Evolutionary conservation across 2,888 invertebrate genomes (phyloP).

Genomic region (Volucella inflata): DNA sequence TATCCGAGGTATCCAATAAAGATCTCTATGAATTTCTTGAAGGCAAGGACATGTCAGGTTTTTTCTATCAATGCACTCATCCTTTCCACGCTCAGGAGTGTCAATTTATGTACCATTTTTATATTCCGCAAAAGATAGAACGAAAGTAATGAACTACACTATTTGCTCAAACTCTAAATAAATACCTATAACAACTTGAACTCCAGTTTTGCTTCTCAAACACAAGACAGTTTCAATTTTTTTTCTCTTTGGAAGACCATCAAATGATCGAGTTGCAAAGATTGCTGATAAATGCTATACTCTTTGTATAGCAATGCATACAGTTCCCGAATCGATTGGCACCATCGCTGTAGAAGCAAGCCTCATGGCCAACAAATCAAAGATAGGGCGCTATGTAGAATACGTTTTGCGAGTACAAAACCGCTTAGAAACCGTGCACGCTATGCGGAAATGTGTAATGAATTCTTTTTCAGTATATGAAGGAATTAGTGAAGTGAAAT

Average conservation of each 20-base stretch:
- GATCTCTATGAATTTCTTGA: too few relatives aligned
- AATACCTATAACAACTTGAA: conserved; percentile 10
- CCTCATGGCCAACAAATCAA: too few relatives aligned
- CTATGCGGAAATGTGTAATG: neutral
- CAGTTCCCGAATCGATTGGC: neutral
- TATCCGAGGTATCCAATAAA: too few relatives aligned
- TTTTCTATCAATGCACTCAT: too few relatives aligned
- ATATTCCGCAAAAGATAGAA: too few relatives aligned
- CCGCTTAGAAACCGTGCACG: neutral
- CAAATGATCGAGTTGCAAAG: conserved; percentile 6
- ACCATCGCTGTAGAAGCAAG: too few relatives aligned
- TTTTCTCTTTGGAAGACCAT: neutral
- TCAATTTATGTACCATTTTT: too few relatives aligned
- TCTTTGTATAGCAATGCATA: neutral
- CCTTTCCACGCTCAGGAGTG: too few relatives aligned
- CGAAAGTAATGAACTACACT: too few relatives aligned
- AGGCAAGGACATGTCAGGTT: too few relatives aligned
- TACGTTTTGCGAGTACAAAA: neutral
- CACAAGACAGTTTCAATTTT: neutral
- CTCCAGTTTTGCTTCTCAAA: conserved; percentile 14
- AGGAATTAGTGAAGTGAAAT: too few relatives aligned
- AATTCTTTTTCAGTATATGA: conserved; percentile 1
- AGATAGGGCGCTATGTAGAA: neutral
- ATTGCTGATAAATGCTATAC: conserved; percentile 10
- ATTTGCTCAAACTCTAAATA: too few relatives aligned